phyloP scores from a whole-genome alignment of 2,113 vertebrate species.

The Sinocyclocheilus maitianheensis region DNA sequence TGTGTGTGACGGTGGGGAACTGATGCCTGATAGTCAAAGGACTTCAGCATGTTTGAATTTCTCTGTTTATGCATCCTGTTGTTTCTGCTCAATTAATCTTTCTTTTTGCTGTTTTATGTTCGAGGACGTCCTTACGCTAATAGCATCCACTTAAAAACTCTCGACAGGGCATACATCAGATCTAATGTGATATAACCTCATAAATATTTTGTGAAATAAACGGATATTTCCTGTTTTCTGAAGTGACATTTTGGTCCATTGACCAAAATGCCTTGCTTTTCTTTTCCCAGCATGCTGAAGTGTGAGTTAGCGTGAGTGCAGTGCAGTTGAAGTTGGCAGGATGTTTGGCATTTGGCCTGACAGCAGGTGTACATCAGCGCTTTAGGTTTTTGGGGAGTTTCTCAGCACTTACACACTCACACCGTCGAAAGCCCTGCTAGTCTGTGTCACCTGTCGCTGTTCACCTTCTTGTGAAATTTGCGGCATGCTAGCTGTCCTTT shows the following conservation, averaged over 20 bases:
- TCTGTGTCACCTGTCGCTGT: constrained; percentile 21
- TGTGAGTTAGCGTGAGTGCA: not conserved
- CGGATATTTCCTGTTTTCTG: not conserved
- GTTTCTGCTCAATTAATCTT: constrained; percentile 40
- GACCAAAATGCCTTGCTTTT: not conserved
- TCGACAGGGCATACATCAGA: constrained; percentile 31
- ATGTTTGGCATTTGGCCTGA: constrained; percentile 51
- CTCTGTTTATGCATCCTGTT: constrained; percentile 32
- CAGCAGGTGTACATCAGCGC: constrained; percentile 36
- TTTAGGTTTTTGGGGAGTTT: constrained; percentile 17
- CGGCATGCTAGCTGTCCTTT: constrained; percentile 44
- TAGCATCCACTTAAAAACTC: not conserved
- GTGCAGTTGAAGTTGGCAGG: constrained; percentile 33
- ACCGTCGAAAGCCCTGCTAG: not conserved
- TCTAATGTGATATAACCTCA: constrained; percentile 17
- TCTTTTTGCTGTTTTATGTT: constrained; percentile 21
- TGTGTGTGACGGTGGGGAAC: constrained; percentile 10
- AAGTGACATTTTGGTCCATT: constrained; percentile 8
- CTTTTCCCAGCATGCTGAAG: not conserved
- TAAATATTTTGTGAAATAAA: not conserved
- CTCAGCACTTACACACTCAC: not conserved
- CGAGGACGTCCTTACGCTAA: constrained; percentile 16
- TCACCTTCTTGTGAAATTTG: constrained; percentile 46
- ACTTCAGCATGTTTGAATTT: constrained; percentile 8
- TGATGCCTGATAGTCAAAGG: constrained; percentile 33